phyloP scores from a whole-genome alignment of 2,113 vertebrate species.

The Brachyhypopomus gauderio region DNA sequence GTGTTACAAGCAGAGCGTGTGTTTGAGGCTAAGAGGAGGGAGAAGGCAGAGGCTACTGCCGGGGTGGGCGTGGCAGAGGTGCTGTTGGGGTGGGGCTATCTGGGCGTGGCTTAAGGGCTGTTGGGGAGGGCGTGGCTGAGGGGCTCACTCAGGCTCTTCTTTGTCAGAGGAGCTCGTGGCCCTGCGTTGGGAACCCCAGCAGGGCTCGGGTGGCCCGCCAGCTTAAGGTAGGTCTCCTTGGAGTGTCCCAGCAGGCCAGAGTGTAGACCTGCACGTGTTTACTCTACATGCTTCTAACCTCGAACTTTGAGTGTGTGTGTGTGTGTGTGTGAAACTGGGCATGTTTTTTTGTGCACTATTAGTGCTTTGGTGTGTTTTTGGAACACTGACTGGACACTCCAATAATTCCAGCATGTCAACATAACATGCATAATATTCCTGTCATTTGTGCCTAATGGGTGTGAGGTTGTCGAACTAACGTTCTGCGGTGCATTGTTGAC shows the following conservation, averaged over 20 bases:
- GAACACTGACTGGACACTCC: neutral
- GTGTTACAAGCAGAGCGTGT: too few species aligned
- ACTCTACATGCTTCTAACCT: constrained; percentile 19
- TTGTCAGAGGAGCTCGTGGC: constrained; percentile 41
- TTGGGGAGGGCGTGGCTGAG: too few species aligned
- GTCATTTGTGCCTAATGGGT: neutral
- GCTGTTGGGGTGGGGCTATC: too few species aligned
- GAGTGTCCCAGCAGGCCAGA: constrained; percentile 14
- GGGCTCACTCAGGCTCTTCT: constrained; percentile 33
- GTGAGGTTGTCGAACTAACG: neutral
- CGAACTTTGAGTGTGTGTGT: neutral
- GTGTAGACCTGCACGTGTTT: constrained; percentile 1
- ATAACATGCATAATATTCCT: neutral
- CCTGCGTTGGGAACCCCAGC: constrained; percentile 28
- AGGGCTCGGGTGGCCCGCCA: constrained; percentile 20
- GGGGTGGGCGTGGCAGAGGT: neutral
- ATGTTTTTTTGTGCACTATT: neutral
- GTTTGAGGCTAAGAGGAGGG: too few species aligned
- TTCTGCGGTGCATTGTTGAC: neutral
- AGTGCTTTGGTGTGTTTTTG: neutral
- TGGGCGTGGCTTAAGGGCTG: neutral
- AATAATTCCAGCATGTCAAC: neutral
- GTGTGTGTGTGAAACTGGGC: neutral
- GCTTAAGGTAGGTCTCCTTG: constrained; percentile 53
- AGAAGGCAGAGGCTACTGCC: neutral